These are phyloP conservation scores for Fopius arisanus DNA, from an alignment of 1,140 invertebrate species.

Conservation along the genomic window DNA sequence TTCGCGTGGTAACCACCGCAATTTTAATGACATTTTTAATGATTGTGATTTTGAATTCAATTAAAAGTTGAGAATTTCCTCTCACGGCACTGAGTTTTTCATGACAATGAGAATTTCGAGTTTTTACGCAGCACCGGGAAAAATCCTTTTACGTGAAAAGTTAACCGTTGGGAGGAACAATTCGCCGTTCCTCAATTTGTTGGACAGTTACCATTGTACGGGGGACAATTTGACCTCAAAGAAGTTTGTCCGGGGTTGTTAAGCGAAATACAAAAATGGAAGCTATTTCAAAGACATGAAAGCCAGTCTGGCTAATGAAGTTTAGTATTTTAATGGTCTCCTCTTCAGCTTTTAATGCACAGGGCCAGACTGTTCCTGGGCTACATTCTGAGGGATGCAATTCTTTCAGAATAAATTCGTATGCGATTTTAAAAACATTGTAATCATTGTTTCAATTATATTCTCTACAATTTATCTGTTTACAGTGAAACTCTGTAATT, in stretches of 20 bases:
- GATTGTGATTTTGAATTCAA: background rate
- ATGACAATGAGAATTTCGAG: background rate
- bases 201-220: background rate
- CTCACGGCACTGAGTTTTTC: background rate
- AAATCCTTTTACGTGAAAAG: background rate
- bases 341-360: background rate
- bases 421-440: no score
- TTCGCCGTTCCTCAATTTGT: background rate
- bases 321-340: background rate
- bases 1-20: background rate
- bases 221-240: background rate
- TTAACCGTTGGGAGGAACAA: background rate
- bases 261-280: background rate
- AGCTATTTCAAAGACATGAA: background rate
- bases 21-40: background rate
- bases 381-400: no score
- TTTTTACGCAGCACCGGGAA: background rate
- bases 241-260: background rate
- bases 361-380: no score
- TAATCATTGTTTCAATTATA: no score
- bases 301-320: background rate
- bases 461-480: no score
- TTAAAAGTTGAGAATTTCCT: background rate
- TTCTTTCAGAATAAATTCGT: no score
- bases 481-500: no score